phyloP scores from a whole-genome alignment of 2,888 invertebrate species.

The Drosophila ezoana region DNA sequence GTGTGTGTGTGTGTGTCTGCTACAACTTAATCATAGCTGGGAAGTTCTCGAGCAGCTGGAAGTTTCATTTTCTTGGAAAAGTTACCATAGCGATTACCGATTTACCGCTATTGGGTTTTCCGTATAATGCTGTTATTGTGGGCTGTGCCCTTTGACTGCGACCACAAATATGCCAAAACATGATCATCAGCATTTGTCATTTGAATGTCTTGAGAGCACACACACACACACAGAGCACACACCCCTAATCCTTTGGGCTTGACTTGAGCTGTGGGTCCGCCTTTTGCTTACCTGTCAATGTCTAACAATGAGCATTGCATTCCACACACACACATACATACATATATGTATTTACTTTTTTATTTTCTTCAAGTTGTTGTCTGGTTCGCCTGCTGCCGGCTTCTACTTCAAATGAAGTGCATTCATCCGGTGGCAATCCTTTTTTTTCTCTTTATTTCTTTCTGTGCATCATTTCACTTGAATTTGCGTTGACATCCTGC shows the following conservation, averaged over 20 bases:
- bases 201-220: constrained; percentile 43
- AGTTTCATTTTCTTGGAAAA: constrained; percentile 42
- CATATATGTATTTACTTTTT: constrained; percentile 9
- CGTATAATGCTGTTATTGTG: constrained; percentile 26
- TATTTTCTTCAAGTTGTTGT: constrained; percentile 22
- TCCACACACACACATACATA: constrained; percentile 9
- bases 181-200: constrained; percentile 63
- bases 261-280: constrained; percentile 50
- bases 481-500: constrained; percentile 76
- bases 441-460: constrained; percentile 43
- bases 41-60: constrained; percentile 54
- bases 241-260: constrained; percentile 64
- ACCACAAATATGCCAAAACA: constrained; percentile 78
- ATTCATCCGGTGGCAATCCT: constrained; percentile 81
- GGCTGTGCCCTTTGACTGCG: constrained; percentile 44
- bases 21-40: constrained; percentile 62
- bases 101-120: constrained; percentile 38
- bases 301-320: constrained; percentile 69
- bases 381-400: constrained; percentile 28
- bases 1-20: constrained; percentile 10
- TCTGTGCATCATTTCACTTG: constrained; percentile 75
- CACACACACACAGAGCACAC: constrained; percentile 8
- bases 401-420: constrained; percentile 80
- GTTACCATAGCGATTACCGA: constrained; percentile 41
- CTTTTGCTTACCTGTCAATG: constrained; percentile 47